Conservation (phyloP, 2,888 invertebrate species). For the Leucophenga montana region DNA sequence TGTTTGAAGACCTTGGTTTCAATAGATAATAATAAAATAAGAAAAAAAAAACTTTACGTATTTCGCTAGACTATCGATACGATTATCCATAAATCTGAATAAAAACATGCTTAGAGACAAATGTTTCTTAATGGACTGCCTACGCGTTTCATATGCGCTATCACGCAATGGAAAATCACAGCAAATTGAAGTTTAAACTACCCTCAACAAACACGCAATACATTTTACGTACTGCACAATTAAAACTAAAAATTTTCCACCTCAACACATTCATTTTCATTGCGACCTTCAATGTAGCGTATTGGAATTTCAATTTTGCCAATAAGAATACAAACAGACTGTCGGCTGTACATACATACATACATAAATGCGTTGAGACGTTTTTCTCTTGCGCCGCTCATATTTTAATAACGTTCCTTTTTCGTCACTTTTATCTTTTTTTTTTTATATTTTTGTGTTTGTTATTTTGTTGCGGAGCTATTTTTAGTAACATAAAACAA, state of each 20-base stretch:
- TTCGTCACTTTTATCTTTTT: neutral
- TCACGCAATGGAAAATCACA: slow-evolving; percentile 42
- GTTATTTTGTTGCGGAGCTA: slow-evolving; percentile 20
- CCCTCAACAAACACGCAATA: neutral
- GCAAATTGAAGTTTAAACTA: slow-evolving; percentile 7
- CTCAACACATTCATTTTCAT: slow-evolving; percentile 25
- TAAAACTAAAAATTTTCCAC: slow-evolving; percentile 12
- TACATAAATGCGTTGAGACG: neutral
- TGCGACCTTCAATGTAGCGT: neutral
- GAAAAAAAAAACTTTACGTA: too few relatives aligned
- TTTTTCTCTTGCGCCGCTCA: neutral
- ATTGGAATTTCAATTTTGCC: slow-evolving; percentile 43
- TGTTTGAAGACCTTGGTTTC: too few relatives aligned
- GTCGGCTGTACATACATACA: too few relatives aligned
- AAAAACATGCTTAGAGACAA: slow-evolving; percentile 48
- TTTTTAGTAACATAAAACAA: slow-evolving; percentile 19
- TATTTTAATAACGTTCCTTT: slow-evolving; percentile 12
- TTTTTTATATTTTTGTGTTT: neutral
- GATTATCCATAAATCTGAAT: too few relatives aligned
- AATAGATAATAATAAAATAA: too few relatives aligned
- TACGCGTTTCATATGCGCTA: too few relatives aligned
- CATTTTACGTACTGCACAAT: too few relatives aligned
- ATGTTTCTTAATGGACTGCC: too few relatives aligned
- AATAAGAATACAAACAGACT: slow-evolving; percentile 48
- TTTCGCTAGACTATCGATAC: too few relatives aligned